phyloP scores from a whole-genome alignment of 2,113 vertebrate species.

The Bubo scandiacus region DNA sequence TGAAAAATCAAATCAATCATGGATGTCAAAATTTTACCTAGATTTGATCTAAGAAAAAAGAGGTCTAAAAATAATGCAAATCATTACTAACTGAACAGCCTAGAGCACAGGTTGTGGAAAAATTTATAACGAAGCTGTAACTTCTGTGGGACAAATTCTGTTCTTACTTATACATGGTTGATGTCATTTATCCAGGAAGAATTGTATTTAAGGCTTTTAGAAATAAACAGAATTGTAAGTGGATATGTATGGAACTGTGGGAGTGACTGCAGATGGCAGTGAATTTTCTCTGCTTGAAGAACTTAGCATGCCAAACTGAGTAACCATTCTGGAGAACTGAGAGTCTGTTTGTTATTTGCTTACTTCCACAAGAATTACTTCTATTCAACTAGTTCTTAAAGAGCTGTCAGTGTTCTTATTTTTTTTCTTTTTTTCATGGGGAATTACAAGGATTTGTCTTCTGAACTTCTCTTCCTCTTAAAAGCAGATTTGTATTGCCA shows the following conservation, averaged over 20 bases:
- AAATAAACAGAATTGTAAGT: background rate
- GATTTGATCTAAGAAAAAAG: background rate
- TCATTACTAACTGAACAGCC: background rate
- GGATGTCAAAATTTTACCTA: background rate
- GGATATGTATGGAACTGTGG: background rate
- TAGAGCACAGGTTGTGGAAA: background rate
- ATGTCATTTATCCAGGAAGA: background rate
- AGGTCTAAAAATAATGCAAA: background rate
- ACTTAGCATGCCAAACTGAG: background rate
- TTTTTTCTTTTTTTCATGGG: background rate
- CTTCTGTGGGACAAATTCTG: background rate
- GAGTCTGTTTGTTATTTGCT: constrained; percentile 8
- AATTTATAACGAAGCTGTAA: background rate
- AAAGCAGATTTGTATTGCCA: constrained; percentile 12
- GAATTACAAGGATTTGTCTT: background rate
- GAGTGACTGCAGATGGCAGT: background rate
- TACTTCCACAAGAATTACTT: constrained; percentile 6
- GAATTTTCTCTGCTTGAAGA: background rate
- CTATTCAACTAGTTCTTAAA: background rate
- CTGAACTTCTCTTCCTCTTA: background rate
- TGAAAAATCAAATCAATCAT: background rate
- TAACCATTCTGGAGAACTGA: background rate
- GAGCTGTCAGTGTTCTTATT: background rate
- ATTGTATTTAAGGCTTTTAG: background rate
- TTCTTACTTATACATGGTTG: background rate